Evolutionary conservation across 2,113 vertebrate genomes (phyloP), one percentile per base, ranked within the genome.

Genomic region (Rhipidura dahli): DNA sequence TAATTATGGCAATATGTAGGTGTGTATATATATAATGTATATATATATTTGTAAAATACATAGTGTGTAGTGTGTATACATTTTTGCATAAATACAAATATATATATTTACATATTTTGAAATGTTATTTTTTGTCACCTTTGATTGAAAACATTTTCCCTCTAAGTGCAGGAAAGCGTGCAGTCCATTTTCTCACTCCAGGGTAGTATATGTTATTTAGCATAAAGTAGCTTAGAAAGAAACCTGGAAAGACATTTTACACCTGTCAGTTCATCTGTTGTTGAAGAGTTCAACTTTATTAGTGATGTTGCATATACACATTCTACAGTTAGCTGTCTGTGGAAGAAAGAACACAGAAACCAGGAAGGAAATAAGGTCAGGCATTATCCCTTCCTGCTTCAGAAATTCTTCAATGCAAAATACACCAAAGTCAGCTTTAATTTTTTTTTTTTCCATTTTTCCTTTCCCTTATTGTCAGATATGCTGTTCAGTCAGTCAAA

Each of bases 331-430:
- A 71, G 21, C 42, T 83, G 3, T 79, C 21, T 85, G 40, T 83
- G 66, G 45, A 77, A 80, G 35, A 59, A 92, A 60, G 23, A 75
- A 35, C 35, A 49, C 1, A 9, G 56, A 88, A 95, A 86, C 26
- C 13, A 63, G 60, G 27, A 69, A 69, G 15, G 31, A 80, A 73
- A 66, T 50, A 54, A 47, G 33, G 31, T 50, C 40, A 81, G 22
- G 53, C 30, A 24, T 80, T 83, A 73, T 71, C 28, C 4, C 33
- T 56, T 78, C 69, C 49, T 71, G 31, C 23, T 78, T 31, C 47
- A 91, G 49, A 59, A 78, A 63, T 80, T 86, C 30, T 69, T 89
- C 37, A 65, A 15, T 30, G 33, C 27, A 87, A 90, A 91, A 70
- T 60, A 65, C 15, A 23, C 28, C 49, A 17, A 73, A 82, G 20